phyloP scores from a whole-genome alignment of 1,140 invertebrate species.

The Rhagoletis zephyria region DNA sequence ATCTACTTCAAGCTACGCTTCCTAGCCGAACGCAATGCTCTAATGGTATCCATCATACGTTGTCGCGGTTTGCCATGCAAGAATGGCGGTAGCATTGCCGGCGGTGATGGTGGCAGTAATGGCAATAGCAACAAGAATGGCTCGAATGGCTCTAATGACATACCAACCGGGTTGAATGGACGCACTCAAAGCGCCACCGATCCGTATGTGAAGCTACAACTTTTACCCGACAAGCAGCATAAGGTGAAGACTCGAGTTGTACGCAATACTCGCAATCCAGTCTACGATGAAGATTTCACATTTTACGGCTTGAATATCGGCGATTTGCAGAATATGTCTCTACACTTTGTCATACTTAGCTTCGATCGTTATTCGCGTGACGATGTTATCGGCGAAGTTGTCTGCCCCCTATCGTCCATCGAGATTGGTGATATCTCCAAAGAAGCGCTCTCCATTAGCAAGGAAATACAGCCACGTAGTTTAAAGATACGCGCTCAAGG shows the following conservation, averaged over 20 bases:
- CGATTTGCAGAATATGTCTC: constrained; percentile 87
- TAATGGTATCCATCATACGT: constrained; percentile 91
- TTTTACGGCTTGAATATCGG: constrained; percentile 92
- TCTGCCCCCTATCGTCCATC: constrained; percentile 85
- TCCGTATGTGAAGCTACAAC: constrained; percentile 94
- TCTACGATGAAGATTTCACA: constrained; percentile 97
- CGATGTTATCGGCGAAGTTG: constrained; percentile 97
- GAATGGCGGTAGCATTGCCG: constrained; percentile 76
- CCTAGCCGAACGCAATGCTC: constrained; percentile 88
- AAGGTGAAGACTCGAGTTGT: constrained; percentile 95
- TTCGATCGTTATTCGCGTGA: constrained; percentile 97
- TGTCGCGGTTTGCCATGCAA: constrained; percentile 88
- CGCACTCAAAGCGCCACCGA: constrained; percentile 79
- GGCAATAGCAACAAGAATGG: constrained; percentile 51
- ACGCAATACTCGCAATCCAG: constrained; percentile 90
- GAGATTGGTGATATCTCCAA: constrained; percentile 86
- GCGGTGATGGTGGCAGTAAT: constrained; percentile 53
- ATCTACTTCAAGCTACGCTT: constrained; percentile 91
- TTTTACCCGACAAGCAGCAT: constrained; percentile 94
- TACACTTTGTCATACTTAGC: constrained; percentile 95
- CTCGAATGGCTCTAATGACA: constrained; percentile 65
- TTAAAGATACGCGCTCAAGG: constrained; percentile 91
- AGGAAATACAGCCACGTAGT: constrained; percentile 89
- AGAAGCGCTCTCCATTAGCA: constrained; percentile 83
- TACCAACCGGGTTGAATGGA: constrained; percentile 71